These are phyloP conservation scores for Xylocopa sonorina DNA, from an alignment of 1,140 invertebrate genomes.

Conservation along the genomic window DNA sequence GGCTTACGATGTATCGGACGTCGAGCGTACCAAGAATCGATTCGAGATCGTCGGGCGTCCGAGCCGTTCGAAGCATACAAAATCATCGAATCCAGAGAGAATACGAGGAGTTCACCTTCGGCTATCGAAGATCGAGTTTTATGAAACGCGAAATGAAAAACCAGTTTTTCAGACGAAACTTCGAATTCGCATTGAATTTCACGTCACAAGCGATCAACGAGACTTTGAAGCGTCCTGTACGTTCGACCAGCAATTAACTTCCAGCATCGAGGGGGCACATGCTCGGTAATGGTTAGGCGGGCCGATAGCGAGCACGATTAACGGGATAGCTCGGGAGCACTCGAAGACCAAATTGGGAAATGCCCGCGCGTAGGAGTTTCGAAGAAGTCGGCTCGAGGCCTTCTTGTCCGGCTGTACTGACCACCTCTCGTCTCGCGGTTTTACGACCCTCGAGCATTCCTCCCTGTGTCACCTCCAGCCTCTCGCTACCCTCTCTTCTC, in stretches of 20 bases:
- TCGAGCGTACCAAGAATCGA: background rate
- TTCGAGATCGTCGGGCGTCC: no score
- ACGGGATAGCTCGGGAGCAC: conserved; percentile 29
- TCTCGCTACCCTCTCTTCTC: background rate
- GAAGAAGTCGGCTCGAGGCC: background rate
- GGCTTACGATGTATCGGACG: background rate
- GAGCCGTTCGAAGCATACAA: no score
- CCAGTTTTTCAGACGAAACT: no score
- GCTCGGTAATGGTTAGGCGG: conserved; percentile 8
- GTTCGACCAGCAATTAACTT: conserved; percentile 5
- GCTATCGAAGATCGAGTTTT: no score
- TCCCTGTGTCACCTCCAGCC: background rate
- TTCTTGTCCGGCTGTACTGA: background rate
- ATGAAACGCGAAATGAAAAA: no score
- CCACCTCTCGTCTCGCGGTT: conserved; percentile 22
- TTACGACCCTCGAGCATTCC: conserved; percentile 33
- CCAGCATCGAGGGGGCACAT: background rate
- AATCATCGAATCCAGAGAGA: no score
- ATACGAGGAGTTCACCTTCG: no score
- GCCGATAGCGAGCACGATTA: conserved; percentile 36
- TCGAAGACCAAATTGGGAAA: conserved; percentile 56
- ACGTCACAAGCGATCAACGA: no score
- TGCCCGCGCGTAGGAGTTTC: conserved; percentile 43
- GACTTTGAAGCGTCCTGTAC: background rate
- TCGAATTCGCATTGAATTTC: no score